Evolutionary conservation across 2,888 invertebrate genomes (phyloP).

Genomic region (Lasius fuliginosus): DNA sequence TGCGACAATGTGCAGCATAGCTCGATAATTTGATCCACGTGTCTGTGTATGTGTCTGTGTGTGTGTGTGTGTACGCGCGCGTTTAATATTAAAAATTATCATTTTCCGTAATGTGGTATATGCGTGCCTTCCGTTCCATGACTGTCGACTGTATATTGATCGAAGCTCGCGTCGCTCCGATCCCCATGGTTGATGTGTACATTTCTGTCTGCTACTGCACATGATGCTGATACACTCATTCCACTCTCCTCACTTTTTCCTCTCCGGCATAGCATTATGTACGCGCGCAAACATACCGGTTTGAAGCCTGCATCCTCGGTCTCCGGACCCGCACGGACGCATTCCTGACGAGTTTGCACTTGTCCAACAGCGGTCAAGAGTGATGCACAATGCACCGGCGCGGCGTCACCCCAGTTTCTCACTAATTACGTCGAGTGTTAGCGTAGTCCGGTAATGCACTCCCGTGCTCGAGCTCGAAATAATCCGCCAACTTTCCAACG

Average conservation of each 20-base stretch:
- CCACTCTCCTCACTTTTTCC: neutral
- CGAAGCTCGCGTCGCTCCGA: neutral
- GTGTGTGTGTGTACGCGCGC: neutral
- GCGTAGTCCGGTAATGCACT: slow-evolving; percentile 24
- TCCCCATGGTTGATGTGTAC: neutral
- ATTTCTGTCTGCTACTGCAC: neutral
- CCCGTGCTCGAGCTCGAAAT: slow-evolving; percentile 35
- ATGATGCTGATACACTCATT: neutral
- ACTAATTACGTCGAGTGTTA: slow-evolving; percentile 58
- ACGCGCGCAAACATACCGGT: slow-evolving; percentile 19
- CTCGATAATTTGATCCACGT: neutral
- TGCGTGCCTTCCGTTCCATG: neutral
- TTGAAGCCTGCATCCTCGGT: slow-evolving; percentile 27
- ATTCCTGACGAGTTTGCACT: slow-evolving; percentile 60
- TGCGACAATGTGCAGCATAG: neutral
- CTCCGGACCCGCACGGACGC: slow-evolving; percentile 6
- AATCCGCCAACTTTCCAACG: slow-evolving; percentile 44
- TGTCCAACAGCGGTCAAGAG: slow-evolving; percentile 45
- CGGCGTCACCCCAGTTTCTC: slow-evolving; percentile 42
- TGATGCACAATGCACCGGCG: slow-evolving; percentile 45
- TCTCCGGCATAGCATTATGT: slow-evolving; percentile 11
- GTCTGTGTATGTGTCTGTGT: neutral
- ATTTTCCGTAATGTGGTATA: slow-evolving; percentile 16
- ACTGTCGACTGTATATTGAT: slow-evolving; percentile 16
- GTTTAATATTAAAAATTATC: slow-evolving; percentile 45